phyloP scores from a whole-genome alignment of 2,113 vertebrate species.

The Campylomormyrus numenius region DNA sequence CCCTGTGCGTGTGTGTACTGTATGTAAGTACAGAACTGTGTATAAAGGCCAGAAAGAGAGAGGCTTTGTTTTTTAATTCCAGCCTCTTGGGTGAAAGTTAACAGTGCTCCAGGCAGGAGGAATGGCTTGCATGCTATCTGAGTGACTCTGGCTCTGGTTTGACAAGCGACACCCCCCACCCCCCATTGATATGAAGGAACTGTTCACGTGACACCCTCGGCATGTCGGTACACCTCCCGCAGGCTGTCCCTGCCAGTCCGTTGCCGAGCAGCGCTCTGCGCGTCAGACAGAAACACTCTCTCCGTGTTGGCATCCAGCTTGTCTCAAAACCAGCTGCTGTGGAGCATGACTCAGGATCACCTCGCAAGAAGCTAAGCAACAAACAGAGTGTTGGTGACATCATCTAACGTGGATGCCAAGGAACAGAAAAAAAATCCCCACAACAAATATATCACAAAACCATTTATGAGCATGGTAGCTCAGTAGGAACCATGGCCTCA shows the following conservation, averaged over 20 bases:
- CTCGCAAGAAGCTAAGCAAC: not conserved
- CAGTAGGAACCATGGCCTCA: not conserved
- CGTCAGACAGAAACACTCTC: not conserved
- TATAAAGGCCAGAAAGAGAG: not conserved
- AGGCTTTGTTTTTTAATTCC: not conserved
- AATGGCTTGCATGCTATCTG: not conserved
- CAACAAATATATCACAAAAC: not conserved
- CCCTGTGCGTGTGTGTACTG: not conserved
- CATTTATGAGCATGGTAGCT: not conserved
- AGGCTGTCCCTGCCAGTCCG: not conserved
- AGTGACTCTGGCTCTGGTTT: not conserved
- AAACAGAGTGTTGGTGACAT: not conserved
- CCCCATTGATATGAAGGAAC: not conserved
- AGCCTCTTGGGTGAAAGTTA: not conserved
- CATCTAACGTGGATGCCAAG: not conserved
- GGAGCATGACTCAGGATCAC: not conserved
- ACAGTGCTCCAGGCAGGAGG: not conserved
- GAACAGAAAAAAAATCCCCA: not conserved
- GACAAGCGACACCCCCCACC: not conserved
- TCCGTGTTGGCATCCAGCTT: not conserved
- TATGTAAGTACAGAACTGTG: not conserved
- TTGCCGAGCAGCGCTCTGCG: not conserved
- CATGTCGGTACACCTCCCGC: not conserved
- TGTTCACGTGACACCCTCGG: not conserved
- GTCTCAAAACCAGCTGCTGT: not conserved